These are phyloP conservation scores for Trachelus tabidus DNA, from an alignment of 2,888 invertebrate species.

Conservation along the genomic window DNA sequence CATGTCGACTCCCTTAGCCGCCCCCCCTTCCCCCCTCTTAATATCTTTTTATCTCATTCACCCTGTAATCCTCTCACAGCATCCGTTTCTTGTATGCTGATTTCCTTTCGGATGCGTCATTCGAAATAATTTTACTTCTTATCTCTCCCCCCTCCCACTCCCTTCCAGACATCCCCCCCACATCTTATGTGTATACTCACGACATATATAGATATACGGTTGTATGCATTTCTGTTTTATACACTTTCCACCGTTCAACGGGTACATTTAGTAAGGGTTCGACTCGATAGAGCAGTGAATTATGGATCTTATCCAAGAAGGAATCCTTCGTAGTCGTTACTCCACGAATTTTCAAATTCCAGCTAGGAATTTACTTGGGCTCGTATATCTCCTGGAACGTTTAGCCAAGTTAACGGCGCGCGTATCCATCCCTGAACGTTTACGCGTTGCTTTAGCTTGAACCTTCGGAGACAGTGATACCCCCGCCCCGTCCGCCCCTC, in stretches of 20 bases:
- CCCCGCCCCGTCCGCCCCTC: neutral
- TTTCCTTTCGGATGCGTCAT: neutral
- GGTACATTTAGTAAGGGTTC: neutral
- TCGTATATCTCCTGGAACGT: neutral
- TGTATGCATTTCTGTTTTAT: neutral
- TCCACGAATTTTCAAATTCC: constrained; percentile 6
- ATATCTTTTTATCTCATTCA: constrained; percentile 27
- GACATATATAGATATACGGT: neutral
- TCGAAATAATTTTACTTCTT: neutral
- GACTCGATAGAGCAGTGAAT: neutral
- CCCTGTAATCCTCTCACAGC: neutral
- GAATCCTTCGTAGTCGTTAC: neutral
- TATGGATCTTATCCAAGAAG: neutral
- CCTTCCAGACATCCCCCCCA: constrained; percentile 13
- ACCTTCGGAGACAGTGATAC: neutral
- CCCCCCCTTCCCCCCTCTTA: neutral
- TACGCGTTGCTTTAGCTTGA: neutral
- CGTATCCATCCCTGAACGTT: neutral
- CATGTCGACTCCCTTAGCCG: constrained; percentile 26
- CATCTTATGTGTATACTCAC: neutral
- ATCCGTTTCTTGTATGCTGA: neutral
- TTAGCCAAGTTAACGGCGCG: neutral
- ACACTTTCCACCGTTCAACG: neutral
- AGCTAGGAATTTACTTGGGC: neutral
- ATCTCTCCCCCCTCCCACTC: neutral